Conservation (phyloP, 2,888 invertebrate genomes). For the Drosophila longiperda region DNA sequence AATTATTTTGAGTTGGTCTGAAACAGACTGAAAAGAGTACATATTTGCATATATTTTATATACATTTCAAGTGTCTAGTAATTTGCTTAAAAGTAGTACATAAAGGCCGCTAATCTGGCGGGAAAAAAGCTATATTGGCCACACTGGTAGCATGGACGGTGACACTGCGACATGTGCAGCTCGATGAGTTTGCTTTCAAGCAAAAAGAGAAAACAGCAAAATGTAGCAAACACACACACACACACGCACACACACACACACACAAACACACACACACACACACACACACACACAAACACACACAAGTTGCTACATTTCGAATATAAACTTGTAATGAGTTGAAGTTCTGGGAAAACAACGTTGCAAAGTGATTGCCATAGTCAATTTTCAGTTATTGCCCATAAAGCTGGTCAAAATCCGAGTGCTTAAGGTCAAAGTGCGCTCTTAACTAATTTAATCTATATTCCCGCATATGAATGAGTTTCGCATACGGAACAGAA, state of each 20-base stretch:
- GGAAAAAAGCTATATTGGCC: not conserved
- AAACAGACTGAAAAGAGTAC: not conserved
- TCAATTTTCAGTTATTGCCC: slow-evolving; percentile 49
- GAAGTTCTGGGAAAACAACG: slow-evolving; percentile 6
- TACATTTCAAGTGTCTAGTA: not conserved
- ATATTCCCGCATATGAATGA: slow-evolving; percentile 36
- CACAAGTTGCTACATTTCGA: slow-evolving; percentile 1
- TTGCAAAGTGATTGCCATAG: slow-evolving; percentile 36
- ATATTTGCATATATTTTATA: not conserved
- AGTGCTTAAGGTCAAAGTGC: slow-evolving; percentile 52
- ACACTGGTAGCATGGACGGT: slow-evolving; percentile 27
- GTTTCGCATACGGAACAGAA: not conserved
- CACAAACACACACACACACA: slow-evolving; percentile 4
- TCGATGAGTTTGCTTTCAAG: slow-evolving; percentile 58
- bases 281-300: not conserved
- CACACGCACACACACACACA: slow-evolving; percentile 3
- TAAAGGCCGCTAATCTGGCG: not conserved
- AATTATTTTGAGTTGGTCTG: not conserved
- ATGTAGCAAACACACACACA: slow-evolving; percentile 6
- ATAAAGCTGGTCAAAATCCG: slow-evolving; percentile 50
- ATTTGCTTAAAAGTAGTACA: not conserved
- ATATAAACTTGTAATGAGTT: slow-evolving; percentile 2
- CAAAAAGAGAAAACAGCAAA: slow-evolving; percentile 30
- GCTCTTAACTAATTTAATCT: slow-evolving; percentile 58
- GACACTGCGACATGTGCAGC: slow-evolving; percentile 65